These are phyloP conservation scores for Latrodectus elegans DNA, from an alignment of 2,888 invertebrate genomes.

Conservation along the genomic window DNA sequence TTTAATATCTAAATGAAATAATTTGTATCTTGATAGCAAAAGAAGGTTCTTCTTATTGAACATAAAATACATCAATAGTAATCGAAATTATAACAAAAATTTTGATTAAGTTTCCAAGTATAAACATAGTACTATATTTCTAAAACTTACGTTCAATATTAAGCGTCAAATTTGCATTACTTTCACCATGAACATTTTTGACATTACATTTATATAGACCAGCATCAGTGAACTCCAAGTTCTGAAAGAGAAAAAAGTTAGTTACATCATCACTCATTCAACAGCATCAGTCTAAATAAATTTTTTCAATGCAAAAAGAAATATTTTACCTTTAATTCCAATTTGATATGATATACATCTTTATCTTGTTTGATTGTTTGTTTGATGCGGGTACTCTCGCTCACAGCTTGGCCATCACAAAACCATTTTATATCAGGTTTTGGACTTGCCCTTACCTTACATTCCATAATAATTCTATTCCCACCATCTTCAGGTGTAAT, in stretches of 20 bases:
- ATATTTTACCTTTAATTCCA: conserved; percentile 84
- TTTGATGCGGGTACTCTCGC: conserved; percentile 77
- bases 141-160: conserved; percentile 93
- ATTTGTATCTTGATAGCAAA: too few relatives aligned
- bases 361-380: conserved; percentile 88
- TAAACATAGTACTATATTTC: background rate
- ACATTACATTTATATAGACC: conserved; percentile 98
- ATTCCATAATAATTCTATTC: conserved; percentile 97
- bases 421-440: conserved; percentile 80
- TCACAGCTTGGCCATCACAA: conserved; percentile 66
- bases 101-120: too few relatives aligned
- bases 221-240: conserved; percentile 95
- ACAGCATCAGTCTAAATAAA: background rate
- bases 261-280: background rate
- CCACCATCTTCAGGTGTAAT: conserved; percentile 99
- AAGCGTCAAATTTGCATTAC: conserved; percentile 96
- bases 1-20: too few relatives aligned
- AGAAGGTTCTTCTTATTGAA: too few relatives aligned
- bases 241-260: conserved; percentile 77
- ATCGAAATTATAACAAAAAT: too few relatives aligned
- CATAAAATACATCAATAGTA: too few relatives aligned
- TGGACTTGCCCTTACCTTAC: conserved; percentile 91
- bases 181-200: conserved; percentile 95
- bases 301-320: background rate
- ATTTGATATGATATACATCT: conserved; percentile 88